Base-by-base conservation (phyloP, 2,888 invertebrate genomes). In the Oeneis ivallda region DNA sequence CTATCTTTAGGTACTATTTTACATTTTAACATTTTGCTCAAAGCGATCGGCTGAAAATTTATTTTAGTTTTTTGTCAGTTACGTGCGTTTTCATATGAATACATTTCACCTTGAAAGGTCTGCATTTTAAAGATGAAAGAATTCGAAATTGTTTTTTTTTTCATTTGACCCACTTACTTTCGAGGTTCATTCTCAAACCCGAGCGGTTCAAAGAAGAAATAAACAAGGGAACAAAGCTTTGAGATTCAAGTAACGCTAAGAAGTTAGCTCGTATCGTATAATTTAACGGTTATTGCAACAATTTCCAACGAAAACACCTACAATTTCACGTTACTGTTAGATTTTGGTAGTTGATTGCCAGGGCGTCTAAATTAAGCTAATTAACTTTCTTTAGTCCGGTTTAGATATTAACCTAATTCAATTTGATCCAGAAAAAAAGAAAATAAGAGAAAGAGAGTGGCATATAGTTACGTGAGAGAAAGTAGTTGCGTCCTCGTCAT, bases 261-360 rank as follows among this genome's bases (percentile, higher is more conserved):
- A 60, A 49, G 47, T 56, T 41, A 17, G 19, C 39, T 41, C 56
- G 56, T 41, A 56, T 41, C 56, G 41, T 56, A 17, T 41, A 41
- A 19, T 9, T 41, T 56, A 56, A 56, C 39, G 17, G 41, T 56
- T 19, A 56, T 56, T 19, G 41, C 56, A 41, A 17, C 19, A 56
- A 56, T 41, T 39, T 41, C 8, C 39, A 39, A 8, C 41, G 41
- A 56, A 41, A 56, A 39, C 56, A 56, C 56, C 17, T 19, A 26
- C 49, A 26, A 56, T 10, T 56, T 56, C 17, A 26, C 15, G 17
- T 52, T n/a, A 32, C 37, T 37, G 13, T 9, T 56, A 19, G 39
- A 19, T 41, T 41, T 41, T 19, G 19, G 3, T 19, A 41, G 13
- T 41, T 56, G 39, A 41, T 17, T 54, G 37, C 11, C 10, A 39